phyloP scores from a whole-genome alignment of 2,797 vertebrate genomes.

The Crocodylus rhombifer region DNA sequence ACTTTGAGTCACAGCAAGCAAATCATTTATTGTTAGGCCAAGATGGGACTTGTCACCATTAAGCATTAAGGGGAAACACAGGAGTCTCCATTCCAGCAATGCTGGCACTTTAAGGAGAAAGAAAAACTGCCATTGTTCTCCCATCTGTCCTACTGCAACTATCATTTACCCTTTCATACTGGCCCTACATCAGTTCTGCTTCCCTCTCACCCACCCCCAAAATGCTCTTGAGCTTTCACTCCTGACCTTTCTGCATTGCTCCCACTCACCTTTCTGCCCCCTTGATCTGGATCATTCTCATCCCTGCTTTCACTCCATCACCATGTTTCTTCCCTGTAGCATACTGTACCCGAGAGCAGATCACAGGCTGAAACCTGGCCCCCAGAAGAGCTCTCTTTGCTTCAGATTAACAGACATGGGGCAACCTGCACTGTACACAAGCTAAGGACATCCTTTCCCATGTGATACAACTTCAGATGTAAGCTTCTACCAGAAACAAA shows the following conservation, averaged over 20 bases:
- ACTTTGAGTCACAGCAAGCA: accelerated
- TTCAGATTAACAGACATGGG: background rate
- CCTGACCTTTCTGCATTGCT: accelerated
- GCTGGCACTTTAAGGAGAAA: conserved; percentile 41
- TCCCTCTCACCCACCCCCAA: accelerated
- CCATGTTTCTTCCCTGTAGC: background rate
- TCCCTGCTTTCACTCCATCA: background rate
- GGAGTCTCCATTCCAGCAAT: background rate
- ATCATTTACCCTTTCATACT: accelerated
- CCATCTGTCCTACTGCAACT: background rate
- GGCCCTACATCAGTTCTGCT: background rate
- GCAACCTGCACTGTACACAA: too few species aligned
- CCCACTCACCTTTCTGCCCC: accelerated
- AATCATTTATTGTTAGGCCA: accelerated
- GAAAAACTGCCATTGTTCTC: background rate
- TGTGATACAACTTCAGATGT: background rate
- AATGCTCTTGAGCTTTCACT: background rate
- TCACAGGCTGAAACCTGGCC: background rate
- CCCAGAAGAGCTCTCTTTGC: background rate
- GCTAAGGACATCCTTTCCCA: background rate
- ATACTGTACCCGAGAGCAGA: background rate
- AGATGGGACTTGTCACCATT: background rate
- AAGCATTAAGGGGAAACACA: background rate
- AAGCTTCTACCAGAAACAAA: background rate
- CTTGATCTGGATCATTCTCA: background rate